Base-by-base conservation (phyloP, 2,797 vertebrate species). In the Cynopterus sphinx region DNA sequence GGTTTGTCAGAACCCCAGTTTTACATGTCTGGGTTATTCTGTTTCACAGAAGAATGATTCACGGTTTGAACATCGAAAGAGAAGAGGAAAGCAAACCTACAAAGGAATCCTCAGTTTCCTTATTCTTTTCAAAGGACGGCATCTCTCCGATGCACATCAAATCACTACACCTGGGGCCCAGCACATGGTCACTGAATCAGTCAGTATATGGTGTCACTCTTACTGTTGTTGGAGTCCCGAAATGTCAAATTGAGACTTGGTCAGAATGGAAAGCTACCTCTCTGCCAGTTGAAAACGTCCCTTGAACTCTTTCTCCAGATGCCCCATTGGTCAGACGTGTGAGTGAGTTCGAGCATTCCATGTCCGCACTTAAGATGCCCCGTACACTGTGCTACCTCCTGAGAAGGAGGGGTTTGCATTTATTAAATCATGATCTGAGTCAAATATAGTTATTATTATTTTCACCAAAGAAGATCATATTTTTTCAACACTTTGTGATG, bases 391-490 rank as follows among this genome's bases (percentile, higher is more conserved):
- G 39, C 53, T 9, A 9, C 26, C 51, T 41, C 39, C 28, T 1
- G 9, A 17, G 21, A 39, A 24, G 24, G 84, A 22, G 9, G 31
- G 13, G 1, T 28, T 70, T 55, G 49, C 41, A n/a, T 36, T 26
- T 77, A 89, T 96, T 89, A 78, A 88, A 53, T 96, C 61, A 61
- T 82, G 46, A 67, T 59, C 46, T 71, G 41, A 71, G 74, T 87
- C 85, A 92, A 91, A 74, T 55, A 67, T 9, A 71, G 94, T 77
- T 70, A 84, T 36, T 74, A 87, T 92, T 74, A 88, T 84, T 86
- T 96, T 92, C 91, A 86, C 87, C 82, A 94, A 74, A 94, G 78
- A 57, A 79, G 31, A 78, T 78, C 85, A 82, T 22, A 41, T 74
- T 70, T 91, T 19, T 63, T 67, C 46, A 49, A 67, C 87, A 96